phyloP scores from a whole-genome alignment of 2,113 vertebrate species.

The Pomatorhinus ruficollis region DNA sequence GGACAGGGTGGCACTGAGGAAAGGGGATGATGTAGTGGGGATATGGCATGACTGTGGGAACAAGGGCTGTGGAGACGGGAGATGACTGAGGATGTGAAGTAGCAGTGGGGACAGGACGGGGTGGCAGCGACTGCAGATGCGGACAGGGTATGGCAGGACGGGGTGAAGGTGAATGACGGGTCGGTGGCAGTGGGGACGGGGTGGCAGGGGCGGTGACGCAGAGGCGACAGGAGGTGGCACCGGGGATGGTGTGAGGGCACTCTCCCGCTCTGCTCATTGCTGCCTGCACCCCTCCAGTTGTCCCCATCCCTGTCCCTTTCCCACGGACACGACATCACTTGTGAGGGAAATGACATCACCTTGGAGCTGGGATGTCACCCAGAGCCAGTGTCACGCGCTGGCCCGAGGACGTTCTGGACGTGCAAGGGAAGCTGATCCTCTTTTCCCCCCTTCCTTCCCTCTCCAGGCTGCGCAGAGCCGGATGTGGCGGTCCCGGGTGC shows the following conservation, averaged over 20 bases:
- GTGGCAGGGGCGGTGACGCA: too few relatives aligned
- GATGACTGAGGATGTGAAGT: background rate
- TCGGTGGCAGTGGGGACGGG: background rate
- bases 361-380: background rate
- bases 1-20: background rate
- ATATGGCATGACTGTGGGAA: background rate
- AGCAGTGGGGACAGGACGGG: background rate
- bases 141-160: background rate
- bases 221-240: background rate
- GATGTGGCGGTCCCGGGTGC: fast-evolving
- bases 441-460: background rate
- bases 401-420: background rate
- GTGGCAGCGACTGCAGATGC: background rate
- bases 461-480: background rate
- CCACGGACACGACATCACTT: background rate
- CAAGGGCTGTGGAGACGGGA: background rate
- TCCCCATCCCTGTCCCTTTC: background rate
- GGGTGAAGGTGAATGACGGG: background rate
- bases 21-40: background rate
- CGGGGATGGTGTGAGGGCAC: fast-evolving
- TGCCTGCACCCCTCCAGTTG: background rate
- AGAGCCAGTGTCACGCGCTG: background rate
- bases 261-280: background rate
- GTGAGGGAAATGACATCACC: background rate
- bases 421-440: background rate